Conservation (phyloP, 2,797 vertebrate species). For the Gorsachius magnificus region DNA sequence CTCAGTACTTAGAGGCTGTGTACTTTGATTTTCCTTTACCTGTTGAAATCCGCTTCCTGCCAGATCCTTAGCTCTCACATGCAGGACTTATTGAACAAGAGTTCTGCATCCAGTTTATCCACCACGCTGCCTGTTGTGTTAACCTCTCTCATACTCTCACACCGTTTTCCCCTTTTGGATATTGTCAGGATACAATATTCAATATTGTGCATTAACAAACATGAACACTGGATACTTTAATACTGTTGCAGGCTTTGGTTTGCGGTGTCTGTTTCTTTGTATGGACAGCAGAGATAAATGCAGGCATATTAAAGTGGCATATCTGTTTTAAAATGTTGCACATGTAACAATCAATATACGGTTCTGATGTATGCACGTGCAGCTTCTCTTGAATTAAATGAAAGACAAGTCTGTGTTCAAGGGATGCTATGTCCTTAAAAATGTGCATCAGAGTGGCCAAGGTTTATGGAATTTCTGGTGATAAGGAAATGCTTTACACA, state of each 20-base stretch:
- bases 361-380: neutral
- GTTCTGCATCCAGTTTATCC: neutral
- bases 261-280: neutral
- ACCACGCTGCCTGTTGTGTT: neutral
- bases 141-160: neutral
- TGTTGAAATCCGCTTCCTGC: neutral
- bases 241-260: neutral
- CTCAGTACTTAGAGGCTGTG: neutral
- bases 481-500: neutral
- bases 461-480: neutral
- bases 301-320: neutral
- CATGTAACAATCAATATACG: neutral
- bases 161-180: neutral
- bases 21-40: neutral
- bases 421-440: neutral
- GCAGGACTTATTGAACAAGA: neutral
- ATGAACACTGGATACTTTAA: neutral
- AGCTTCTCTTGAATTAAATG: neutral
- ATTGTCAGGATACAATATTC: neutral
- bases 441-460: neutral
- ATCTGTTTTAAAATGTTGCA: neutral
- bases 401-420: neutral
- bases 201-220: neutral
- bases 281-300: neutral
- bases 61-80: neutral